Evolutionary conservation across 2,113 vertebrate genomes (phyloP), one percentile per base, ranked within the genome.

Genomic region (Hyperopisus bebe): DNA sequence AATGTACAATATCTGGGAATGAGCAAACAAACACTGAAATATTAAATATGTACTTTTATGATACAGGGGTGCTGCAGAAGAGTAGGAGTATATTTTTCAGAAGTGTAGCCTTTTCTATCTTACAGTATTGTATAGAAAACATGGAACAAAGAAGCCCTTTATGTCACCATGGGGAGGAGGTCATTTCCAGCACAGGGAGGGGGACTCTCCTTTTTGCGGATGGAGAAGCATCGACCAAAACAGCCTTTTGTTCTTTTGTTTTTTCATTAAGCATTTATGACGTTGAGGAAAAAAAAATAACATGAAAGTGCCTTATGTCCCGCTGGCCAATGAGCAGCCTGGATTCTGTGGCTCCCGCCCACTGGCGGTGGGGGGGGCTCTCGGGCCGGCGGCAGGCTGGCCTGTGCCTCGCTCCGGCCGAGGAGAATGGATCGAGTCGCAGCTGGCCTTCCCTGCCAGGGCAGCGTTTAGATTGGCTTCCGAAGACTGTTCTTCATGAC

Each of bases 61-160:
- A 97, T 95, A 95, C 95, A 95, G 96, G 96, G 96, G 97, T 97
- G 96, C 96, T 97, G 96, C 96, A 96, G 95, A 96, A 97, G 95
- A 97, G 96, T 96, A 96, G 96, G 95, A 96, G 96, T 97, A 90
- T 93, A 97, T 97, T 97, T 97, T 97, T 97, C 96, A 98, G 96
- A 92, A 58, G 95, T 95, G 95, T 96, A 97, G 97, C 97, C 97
- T 98, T 98, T 97, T 99, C 97, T 96, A 97, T 96, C 97, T 96
- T 97, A 96, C 97, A 97, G 97, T 97, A 96, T 98, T 98, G 97
- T 97, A 95, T 94, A 95, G 96, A 94, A 94, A 90, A 97, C 95
- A 95, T 97, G 97, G 96, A 97, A 97, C 96, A 96, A 97, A 97
- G 96, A 96, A 96, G 95, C 96, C 96, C 97, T 98, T 97, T 97